phyloP scores from a whole-genome alignment of 2,797 vertebrate genomes.

The Mus spretus region DNA sequence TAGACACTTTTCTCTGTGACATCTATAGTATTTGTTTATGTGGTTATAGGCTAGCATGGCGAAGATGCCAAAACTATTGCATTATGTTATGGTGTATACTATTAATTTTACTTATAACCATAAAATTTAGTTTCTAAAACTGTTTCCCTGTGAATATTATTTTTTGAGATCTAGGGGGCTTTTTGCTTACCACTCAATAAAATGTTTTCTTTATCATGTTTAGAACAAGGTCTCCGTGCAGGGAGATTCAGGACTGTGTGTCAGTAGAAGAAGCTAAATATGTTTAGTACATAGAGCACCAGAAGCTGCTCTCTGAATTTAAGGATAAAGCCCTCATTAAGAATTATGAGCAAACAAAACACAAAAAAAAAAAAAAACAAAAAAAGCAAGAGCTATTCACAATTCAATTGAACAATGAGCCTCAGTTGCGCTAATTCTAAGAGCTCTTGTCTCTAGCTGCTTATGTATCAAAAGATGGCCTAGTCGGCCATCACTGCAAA shows the following conservation, averaged over 20 bases:
- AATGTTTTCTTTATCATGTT: not conserved
- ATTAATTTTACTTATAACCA: slow-evolving; percentile 14
- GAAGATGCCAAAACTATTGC: not conserved
- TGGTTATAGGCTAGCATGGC: not conserved
- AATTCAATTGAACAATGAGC: too few species aligned
- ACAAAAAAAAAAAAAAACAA: too few species aligned
- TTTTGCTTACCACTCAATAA: not conserved
- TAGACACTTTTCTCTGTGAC: not conserved
- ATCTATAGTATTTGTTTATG: not conserved
- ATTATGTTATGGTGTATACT: not conserved
- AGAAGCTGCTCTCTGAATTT: not conserved
- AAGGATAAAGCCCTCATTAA: not conserved
- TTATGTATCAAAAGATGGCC: too few species aligned
- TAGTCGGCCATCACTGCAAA: too few species aligned
- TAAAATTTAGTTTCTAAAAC: not conserved
- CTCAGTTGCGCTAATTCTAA: too few species aligned
- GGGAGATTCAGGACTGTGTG: not conserved
- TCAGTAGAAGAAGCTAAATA: not conserved
- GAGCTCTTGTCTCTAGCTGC: too few species aligned
- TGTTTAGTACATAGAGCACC: not conserved
- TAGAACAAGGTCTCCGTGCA: not conserved
- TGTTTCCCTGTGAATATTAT: not conserved
- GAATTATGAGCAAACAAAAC: too few species aligned
- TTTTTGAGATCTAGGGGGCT: slow-evolving; percentile 22
- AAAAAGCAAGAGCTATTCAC: too few species aligned